These are phyloP conservation scores for Odocoileus hemionus DNA, from an alignment of 2,113 vertebrate species.

Conservation along the genomic window DNA sequence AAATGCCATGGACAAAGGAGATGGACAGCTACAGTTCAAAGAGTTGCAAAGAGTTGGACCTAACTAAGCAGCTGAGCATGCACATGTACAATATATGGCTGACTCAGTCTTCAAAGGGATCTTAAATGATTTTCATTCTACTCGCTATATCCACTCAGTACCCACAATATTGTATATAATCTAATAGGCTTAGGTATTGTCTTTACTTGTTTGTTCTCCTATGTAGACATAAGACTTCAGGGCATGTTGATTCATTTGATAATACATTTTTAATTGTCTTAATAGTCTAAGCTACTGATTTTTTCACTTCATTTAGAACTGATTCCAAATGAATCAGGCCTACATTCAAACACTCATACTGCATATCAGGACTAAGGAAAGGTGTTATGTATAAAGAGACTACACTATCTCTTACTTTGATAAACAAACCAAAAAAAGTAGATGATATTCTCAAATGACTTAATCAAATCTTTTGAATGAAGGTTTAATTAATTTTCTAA, in stretches of 20 bases:
- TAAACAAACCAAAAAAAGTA: conserved; percentile 22
- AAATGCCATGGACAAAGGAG: not conserved
- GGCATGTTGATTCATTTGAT: not conserved
- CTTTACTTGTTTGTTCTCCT: conserved; percentile 57
- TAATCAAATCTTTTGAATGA: conserved; percentile 21
- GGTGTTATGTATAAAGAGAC: conserved; percentile 34
- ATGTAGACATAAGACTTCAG: conserved; percentile 50
- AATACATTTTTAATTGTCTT: conserved; percentile 57
- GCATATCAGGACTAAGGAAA: conserved; percentile 58
- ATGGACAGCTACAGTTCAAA: not conserved
- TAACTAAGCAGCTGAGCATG: not conserved
- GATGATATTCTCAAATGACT: conserved; percentile 31
- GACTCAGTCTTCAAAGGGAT: conserved; percentile 71
- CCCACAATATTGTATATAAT: conserved; percentile 16
- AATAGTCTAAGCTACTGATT: conserved; percentile 63
- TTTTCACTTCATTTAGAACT: conserved; percentile 66
- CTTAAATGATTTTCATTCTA: conserved; percentile 23
- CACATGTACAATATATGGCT: conserved; percentile 51
- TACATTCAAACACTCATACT: conserved; percentile 29
- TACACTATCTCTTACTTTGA: conserved; percentile 55
- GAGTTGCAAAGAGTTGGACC: not conserved
- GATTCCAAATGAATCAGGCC: conserved; percentile 71
- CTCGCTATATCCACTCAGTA: not conserved
- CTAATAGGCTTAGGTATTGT: conserved; percentile 25
- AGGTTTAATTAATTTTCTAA: conserved; percentile 41